These are phyloP conservation scores for Pseudomyrmex sp. DNA, from an alignment of 1,140 invertebrate genomes.

Conservation along the genomic window DNA sequence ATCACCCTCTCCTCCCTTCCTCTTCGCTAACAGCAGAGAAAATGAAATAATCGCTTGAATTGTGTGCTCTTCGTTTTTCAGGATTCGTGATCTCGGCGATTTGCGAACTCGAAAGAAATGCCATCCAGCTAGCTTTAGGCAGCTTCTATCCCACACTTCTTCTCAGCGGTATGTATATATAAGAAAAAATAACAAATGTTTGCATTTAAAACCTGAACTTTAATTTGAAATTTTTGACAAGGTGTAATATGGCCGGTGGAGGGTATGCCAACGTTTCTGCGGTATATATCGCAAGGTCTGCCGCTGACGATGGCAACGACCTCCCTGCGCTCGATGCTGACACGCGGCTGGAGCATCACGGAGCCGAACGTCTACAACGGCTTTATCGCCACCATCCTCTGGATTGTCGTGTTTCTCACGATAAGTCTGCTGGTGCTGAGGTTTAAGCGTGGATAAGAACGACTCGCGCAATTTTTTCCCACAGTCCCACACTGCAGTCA, in stretches of 20 bases:
- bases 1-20: background rate
- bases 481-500: background rate
- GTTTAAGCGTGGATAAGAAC: conserved; percentile 89
- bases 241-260: conserved; percentile 96
- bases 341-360: conserved; percentile 94
- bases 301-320: conserved; percentile 97
- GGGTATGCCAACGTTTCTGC: conserved; percentile 94
- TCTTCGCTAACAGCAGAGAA: background rate
- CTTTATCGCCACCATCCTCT: conserved; percentile 94
- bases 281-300: conserved; percentile 93
- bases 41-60: background rate
- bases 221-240: conserved; percentile 70
- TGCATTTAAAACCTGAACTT: too few relatives aligned
- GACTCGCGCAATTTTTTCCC: background rate
- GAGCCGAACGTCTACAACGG: conserved; percentile 95
- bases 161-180: conserved; percentile 88
- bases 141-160: conserved; percentile 97
- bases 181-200: too few relatives aligned
- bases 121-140: conserved; percentile 96
- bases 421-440: conserved; percentile 92
- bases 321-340: conserved; percentile 94
- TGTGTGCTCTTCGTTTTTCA: conserved; percentile 69
- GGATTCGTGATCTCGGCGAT: conserved; percentile 96
- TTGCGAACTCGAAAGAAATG: conserved; percentile 96
- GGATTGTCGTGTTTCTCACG: conserved; percentile 94